phyloP scores from a whole-genome alignment of 1,140 invertebrate species.

The Aradophagus sp. region DNA sequence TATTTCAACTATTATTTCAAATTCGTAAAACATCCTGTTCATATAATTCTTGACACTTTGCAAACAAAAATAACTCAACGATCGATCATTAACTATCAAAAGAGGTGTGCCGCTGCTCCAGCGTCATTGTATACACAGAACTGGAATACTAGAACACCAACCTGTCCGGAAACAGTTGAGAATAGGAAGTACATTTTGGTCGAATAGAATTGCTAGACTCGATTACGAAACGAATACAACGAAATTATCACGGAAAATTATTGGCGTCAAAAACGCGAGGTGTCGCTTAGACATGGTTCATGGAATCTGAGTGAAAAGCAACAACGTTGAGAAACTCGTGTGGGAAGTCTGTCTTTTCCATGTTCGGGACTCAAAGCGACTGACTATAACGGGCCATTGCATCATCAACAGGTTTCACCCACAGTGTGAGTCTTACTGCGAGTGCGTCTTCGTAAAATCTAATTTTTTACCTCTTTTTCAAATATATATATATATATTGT shows the following conservation, averaged over 20 bases:
- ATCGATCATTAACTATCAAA: constrained; percentile 18
- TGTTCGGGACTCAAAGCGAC: constrained; percentile 62
- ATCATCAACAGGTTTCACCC: constrained; percentile 72
- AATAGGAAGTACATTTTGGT: constrained; percentile 67
- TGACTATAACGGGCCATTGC: constrained; percentile 70
- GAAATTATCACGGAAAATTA: too few relatives aligned
- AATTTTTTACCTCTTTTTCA: constrained; percentile 1
- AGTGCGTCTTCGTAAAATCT: constrained; percentile 13
- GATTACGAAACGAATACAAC: constrained; percentile 4
- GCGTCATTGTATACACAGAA: constrained; percentile 39
- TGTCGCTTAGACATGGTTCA: constrained; percentile 20
- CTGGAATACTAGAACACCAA: constrained; percentile 20
- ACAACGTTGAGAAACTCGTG: constrained; percentile 46
- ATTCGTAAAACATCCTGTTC: too few relatives aligned
- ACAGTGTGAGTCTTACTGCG: constrained; percentile 27
- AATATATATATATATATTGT: background rate
- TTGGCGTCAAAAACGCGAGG: too few relatives aligned
- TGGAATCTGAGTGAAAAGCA: constrained; percentile 13
- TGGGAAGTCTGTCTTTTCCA: constrained; percentile 63
- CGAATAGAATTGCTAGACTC: background rate
- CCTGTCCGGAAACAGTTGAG: constrained; percentile 52
- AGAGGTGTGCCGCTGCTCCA: constrained; percentile 17
- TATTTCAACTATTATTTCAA: too few relatives aligned
- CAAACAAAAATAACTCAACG: constrained; percentile 17
- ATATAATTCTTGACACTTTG: too few relatives aligned